Base-by-base conservation (phyloP, 2,797 vertebrate genomes). In the Rhynchonycteris naso region DNA sequence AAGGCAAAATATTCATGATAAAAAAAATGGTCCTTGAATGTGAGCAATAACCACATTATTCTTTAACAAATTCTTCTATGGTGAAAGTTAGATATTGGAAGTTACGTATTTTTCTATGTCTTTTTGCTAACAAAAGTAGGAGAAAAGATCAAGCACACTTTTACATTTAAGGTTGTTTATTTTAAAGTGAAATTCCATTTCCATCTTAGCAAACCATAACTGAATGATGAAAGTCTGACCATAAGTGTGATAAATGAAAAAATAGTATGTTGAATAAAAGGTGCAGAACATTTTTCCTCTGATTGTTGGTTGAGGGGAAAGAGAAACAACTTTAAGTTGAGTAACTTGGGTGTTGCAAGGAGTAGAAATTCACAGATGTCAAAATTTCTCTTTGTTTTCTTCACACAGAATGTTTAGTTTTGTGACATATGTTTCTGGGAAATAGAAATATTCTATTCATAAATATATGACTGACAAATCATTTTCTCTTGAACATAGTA, bases 401-500 rank as follows among this genome's bases (percentile, higher is more conserved):
- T 79, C 72, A 84, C 81, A 72, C 22, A 92, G 69, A 83, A 58
- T 94, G 28, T 74, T 96, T 88, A 63, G 72, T 81, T 91, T 72
- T 50, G 33, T 69, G 52, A 12, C 38, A 43, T 63, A n/a, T 76
- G 52, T 80, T 95, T 90, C 63, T 93, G 28, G 28, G 26, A 91
- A 96, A 79, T 74, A 86, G 71, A 95, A 93, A 94, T 82, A 58
- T 84, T 90, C 68, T 9, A 83, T 85, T 84, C 9, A 82, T 65
- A 90, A 81, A 88, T 85, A 69, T 50, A 28, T 75, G 59, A 33
- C 75, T 75, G 2, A 47, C 16, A 84, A 78, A 85, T 71, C 78
- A 75, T 75, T 92, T 93, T 90, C 24, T 79, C 35, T 93, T 68
- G 85, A 61, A 30, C 13, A 35, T 7, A 87, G 13, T 2, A 58